Conservation (phyloP, 2,113 vertebrate genomes). For the Tetrao urogallus region DNA sequence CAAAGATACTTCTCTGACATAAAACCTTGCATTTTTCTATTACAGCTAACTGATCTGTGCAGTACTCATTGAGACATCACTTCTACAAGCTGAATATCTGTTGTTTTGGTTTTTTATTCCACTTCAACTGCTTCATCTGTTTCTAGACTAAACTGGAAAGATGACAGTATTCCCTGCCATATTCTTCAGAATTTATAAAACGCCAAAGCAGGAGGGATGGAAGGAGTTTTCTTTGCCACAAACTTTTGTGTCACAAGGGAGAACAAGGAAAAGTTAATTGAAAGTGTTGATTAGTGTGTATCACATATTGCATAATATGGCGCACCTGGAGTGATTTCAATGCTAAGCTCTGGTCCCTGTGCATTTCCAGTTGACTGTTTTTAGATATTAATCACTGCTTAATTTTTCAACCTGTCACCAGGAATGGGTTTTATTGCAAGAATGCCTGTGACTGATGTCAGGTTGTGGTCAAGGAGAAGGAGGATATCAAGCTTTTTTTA, state of each 20-base stretch:
- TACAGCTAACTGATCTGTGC: background rate
- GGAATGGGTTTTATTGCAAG: background rate
- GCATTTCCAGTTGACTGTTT: background rate
- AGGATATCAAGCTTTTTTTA: background rate
- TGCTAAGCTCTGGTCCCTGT: background rate
- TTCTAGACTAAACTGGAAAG: background rate
- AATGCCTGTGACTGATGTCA: background rate
- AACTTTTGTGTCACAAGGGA: background rate
- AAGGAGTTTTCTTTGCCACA: background rate
- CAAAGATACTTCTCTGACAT: background rate
- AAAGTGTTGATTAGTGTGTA: background rate
- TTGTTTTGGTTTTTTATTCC: background rate
- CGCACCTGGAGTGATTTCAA: background rate
- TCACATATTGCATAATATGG: fast-evolving
- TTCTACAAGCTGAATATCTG: background rate
- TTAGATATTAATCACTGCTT: background rate
- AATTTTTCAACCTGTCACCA: background rate
- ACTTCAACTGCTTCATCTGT: background rate
- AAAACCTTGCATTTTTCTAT: background rate
- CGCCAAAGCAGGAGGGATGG: background rate
- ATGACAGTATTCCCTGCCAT: background rate
- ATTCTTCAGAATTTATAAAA: background rate
- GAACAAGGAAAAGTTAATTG: background rate
- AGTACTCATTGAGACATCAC: fast-evolving
- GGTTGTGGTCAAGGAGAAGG: background rate